Conservation (phyloP, 2,797 vertebrate genomes). For the Mustela erminea region DNA sequence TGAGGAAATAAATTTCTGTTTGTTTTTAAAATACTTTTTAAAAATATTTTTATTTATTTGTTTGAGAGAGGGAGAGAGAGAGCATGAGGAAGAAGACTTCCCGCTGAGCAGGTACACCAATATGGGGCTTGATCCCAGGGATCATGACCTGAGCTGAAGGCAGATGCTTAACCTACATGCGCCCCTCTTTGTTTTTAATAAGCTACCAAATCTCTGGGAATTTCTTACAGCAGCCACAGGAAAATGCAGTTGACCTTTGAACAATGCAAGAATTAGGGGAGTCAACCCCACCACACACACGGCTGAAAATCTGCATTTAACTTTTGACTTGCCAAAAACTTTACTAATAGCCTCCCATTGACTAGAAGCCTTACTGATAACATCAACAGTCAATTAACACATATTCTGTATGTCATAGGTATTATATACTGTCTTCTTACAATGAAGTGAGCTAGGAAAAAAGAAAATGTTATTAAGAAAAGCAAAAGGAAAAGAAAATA, state of each 20-base stretch:
- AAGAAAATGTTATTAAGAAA: not conserved
- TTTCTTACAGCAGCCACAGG: not conserved
- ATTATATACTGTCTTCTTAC: not conserved
- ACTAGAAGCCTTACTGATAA: not conserved
- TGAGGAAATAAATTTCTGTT: not conserved
- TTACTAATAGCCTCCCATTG: not conserved
- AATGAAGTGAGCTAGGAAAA: not conserved
- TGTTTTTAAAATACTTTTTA: not conserved
- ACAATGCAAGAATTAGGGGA: not conserved
- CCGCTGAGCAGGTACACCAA: no score
- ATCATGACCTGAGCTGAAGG: no score
- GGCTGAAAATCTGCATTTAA: not conserved
- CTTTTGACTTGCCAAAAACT: not conserved
- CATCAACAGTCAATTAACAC: not conserved
- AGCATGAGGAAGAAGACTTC: no score
- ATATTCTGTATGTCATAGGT: not conserved
- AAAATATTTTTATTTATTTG: no score
- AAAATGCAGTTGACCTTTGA: not conserved
- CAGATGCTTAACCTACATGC: no score
- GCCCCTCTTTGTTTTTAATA: not conserved
- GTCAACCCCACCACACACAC: not conserved
- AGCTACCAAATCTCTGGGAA: not conserved
- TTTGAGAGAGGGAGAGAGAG: no score
- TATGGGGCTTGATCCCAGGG: no score
- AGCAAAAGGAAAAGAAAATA: not conserved